Evolutionary conservation across 2,113 vertebrate species (phyloP), one percentile per base, ranked within the genome.

Genomic region (Hippolais icterina): DNA sequence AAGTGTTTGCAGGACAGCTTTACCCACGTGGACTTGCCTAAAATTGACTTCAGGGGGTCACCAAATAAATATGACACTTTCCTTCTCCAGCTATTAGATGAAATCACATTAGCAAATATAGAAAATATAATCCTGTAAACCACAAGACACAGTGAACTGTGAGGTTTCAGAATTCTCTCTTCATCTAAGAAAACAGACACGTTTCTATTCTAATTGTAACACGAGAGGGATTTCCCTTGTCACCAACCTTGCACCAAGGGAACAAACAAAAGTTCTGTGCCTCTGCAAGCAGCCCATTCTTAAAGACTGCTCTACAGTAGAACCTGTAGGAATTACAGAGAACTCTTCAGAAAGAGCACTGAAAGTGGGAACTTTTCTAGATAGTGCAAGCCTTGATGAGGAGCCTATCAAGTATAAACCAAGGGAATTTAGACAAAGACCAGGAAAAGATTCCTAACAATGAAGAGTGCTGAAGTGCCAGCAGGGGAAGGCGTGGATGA

Each of bases 101-200:
- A 44, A 68, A 78, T 74, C 37, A 81, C 35, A 64, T 53, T 68
- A 92, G 39, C 3, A 4, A 46, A 83, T 80, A 71, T 4, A 63
- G 41, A 77, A 83, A 83, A 70, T 21, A 75, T 11, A 84, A 74
- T 44, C 42, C 52, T 44, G 29, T 9, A 28, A 44, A 59, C 15
- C 2, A 10, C 13, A 68, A 75, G 27, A 25, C 1, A 0, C 3
- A 65, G 33, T 0, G 4, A 71, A 13, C 9, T 33, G 11, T 41
- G 44, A 8, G 15, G 6, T 14, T 80, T 50, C 42, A 84, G n/a
- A 69, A 84, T 50, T 60, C 18, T 39, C 25, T 60, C 49, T 85
- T 66, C 60, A 71, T 35, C n/a, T 79, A 56, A 68, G 39, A 68
- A 89, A 90, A 65, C 1, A 54, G 13, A 47, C 4, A 11, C 6